Evolutionary conservation across 2,113 vertebrate genomes (phyloP).

Genomic region (Amblyornis subalaris): DNA sequence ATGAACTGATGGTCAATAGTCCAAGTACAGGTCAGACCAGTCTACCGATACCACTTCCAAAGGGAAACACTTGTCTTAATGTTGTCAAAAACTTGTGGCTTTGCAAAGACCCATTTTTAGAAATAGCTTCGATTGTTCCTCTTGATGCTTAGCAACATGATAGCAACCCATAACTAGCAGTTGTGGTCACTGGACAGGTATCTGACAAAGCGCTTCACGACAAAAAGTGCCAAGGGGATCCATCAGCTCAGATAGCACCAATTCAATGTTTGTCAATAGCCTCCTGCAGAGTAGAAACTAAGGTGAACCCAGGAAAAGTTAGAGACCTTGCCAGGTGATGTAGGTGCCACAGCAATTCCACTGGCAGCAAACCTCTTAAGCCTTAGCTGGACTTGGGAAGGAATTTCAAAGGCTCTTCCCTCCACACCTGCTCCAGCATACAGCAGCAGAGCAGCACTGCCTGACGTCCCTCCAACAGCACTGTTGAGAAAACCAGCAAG

Average conservation of each 20-base stretch:
- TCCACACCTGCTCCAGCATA: not conserved
- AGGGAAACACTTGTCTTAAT: not conserved
- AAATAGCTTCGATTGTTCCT: not conserved
- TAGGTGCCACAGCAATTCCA: not conserved
- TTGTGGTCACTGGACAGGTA: not conserved
- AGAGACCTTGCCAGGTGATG: not conserved
- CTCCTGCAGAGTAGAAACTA: not conserved
- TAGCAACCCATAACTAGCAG: not conserved
- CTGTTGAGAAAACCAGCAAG: rapidly evolving
- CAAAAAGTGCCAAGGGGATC: not conserved
- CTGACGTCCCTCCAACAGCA: not conserved
- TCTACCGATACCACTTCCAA: not conserved
- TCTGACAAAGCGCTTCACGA: not conserved
- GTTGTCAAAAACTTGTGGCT: not conserved
- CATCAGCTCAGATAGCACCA: not conserved
- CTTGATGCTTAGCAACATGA: not conserved
- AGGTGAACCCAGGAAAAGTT: not conserved
- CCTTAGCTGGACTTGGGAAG: not conserved
- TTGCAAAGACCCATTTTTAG: not conserved
- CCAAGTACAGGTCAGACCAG: not conserved
- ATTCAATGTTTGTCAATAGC: not conserved
- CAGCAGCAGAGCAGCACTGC: not conserved
- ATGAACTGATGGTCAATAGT: not conserved
- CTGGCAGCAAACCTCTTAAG: not conserved
- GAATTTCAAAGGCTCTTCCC: not conserved